phyloP scores from a whole-genome alignment of 2,113 vertebrate genomes.

The Vidua chalybeata region DNA sequence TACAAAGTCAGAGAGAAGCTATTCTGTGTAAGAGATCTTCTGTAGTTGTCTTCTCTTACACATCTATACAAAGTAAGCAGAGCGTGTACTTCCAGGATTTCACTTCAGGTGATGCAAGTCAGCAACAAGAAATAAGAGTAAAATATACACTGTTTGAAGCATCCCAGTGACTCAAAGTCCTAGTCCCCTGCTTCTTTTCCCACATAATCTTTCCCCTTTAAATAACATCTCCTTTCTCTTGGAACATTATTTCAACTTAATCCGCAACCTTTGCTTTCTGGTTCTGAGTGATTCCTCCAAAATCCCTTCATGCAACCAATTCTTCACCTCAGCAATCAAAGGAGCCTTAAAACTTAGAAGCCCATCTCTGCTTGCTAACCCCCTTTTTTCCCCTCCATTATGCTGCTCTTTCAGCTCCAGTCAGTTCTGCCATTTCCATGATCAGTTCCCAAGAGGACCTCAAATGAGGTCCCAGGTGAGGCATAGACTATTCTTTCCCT shows the following conservation, averaged over 20 bases:
- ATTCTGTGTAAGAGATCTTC: not conserved
- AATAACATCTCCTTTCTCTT: not conserved
- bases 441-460: conserved; percentile 29
- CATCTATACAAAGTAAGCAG: not conserved
- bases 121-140: not conserved
- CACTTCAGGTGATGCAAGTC: not conserved
- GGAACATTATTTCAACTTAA: not conserved
- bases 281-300: not conserved
- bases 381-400: not conserved
- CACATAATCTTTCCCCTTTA: not conserved
- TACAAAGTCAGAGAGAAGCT: not conserved
- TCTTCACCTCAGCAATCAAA: conserved; percentile 17
- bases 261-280: conserved; percentile 12
- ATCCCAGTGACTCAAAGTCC: not conserved
- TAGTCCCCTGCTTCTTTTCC: not conserved
- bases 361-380: not conserved
- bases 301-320: not conserved
- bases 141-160: not conserved
- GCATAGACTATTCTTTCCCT: conserved; percentile 1
- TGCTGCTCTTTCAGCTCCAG: not conserved
- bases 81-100: not conserved
- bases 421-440: conserved; percentile 25
- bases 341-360: conserved; percentile 24
- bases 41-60: not conserved
- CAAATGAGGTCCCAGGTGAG: conserved; percentile 46